phyloP scores from a whole-genome alignment of 2,797 vertebrate species.

The Periophthalmus magnuspinnatus region DNA sequence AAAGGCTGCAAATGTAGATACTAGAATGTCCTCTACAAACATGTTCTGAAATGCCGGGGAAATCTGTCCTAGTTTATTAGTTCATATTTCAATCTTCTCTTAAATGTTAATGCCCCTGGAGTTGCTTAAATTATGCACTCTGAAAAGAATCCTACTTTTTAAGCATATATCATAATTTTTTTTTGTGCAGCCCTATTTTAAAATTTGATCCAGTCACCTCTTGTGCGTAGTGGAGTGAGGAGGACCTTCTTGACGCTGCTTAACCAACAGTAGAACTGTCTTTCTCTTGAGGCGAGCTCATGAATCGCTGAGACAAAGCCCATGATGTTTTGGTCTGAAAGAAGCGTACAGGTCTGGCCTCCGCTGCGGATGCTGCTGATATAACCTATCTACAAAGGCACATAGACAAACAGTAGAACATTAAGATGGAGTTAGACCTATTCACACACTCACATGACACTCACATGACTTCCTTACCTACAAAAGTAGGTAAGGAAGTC shows the following conservation, averaged over 20 bases:
- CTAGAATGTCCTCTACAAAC: neutral
- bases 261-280: slow-evolving; percentile 85
- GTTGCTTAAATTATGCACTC: too few species aligned
- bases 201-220: slow-evolving; percentile 34
- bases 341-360: slow-evolving; percentile 80
- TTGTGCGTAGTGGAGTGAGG: slow-evolving; percentile 79
- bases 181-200: too few species aligned
- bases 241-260: slow-evolving; percentile 83
- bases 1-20: too few species aligned
- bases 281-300: slow-evolving; percentile 89
- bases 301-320: slow-evolving; percentile 91
- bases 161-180: too few species aligned
- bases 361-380: slow-evolving; percentile 87
- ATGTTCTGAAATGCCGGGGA: too few species aligned
- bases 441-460: slow-evolving; percentile 1
- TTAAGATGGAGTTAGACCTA: neutral
- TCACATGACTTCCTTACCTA: too few species aligned
- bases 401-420: slow-evolving; percentile 11
- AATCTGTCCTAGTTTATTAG: too few species aligned
- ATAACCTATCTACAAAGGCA: slow-evolving; percentile 84
- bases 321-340: slow-evolving; percentile 90
- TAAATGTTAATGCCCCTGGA: too few species aligned
- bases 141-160: too few species aligned
- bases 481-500: neutral
- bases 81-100: too few species aligned